Percentiles rank a stretch among this genome's conserved stretches.
These are phyloP conservation scores for Scolopax mira DNA, from an alignment of 2,113 vertebrate genomes.

Conservation along the genomic window DNA sequence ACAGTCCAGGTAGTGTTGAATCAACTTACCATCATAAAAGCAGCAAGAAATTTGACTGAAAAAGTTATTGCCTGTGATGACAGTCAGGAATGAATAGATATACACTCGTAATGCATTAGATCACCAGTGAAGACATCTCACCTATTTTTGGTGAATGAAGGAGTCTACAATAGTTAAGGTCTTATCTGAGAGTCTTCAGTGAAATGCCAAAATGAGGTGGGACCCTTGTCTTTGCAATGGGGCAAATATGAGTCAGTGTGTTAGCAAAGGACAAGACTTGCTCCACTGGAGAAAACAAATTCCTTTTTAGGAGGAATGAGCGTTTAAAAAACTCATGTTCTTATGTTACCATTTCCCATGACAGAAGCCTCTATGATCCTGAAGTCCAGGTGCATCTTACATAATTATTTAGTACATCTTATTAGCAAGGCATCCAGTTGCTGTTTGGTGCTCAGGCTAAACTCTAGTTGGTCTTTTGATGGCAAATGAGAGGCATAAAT, in stretches of 20 bases:
- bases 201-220: neutral
- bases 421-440: neutral
- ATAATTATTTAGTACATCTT: neutral
- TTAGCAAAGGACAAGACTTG: neutral
- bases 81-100: neutral
- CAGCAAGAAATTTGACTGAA: neutral
- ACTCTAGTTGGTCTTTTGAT: neutral
- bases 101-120: neutral
- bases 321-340: neutral
- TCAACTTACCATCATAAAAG: neutral
- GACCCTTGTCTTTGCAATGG: neutral
- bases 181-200: neutral
- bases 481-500: constrained; percentile 12
- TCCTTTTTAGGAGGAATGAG: neutral
- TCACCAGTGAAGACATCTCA: neutral
- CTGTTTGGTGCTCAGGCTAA: neutral
- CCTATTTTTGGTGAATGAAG: neutral
- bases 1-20: neutral
- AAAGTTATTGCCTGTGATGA: neutral
- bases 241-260: neutral
- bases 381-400: neutral
- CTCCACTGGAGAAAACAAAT: neutral
- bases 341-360: neutral
- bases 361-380: neutral
- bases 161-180: neutral